Conservation (phyloP, 2,888 invertebrate species). For the Apamea monoglypha region DNA sequence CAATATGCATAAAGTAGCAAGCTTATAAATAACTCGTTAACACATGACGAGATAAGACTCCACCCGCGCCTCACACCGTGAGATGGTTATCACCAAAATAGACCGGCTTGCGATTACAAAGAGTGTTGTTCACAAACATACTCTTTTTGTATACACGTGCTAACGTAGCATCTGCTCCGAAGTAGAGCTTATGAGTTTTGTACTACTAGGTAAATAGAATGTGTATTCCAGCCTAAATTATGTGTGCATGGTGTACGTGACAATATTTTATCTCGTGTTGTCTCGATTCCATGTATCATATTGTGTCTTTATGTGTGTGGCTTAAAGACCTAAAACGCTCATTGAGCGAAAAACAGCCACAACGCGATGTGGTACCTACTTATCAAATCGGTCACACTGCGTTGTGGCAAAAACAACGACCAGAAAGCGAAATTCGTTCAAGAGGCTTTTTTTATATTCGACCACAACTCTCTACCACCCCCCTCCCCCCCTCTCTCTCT, state of each 20-base stretch:
- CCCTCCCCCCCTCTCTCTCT: too few species aligned
- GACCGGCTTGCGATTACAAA: background rate
- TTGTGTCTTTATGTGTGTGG: background rate
- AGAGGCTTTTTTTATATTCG: background rate
- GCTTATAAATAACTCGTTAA: background rate
- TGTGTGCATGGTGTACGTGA: background rate
- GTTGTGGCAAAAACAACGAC: background rate
- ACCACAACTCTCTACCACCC: background rate
- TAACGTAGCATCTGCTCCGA: background rate
- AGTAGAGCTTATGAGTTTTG: background rate
- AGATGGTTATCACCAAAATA: background rate
- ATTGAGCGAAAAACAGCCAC: background rate
- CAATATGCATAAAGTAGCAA: background rate
- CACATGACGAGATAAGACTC: background rate
- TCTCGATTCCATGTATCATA: background rate
- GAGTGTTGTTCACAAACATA: background rate
- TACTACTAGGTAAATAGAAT: background rate
- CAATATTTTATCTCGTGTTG: background rate
- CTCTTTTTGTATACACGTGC: background rate
- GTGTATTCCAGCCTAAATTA: slow-evolving; percentile 1
- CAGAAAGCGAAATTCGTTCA: background rate
- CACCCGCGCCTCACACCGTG: background rate
- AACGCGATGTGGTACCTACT: background rate
- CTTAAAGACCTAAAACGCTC: background rate
- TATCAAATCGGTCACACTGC: background rate